A percentile compares a stretch with the other conserved stretches of the same genome.
These are phyloP conservation scores for Acanthopagrus latus DNA, from an alignment of 2,797 vertebrate genomes.

Conservation along the genomic window DNA sequence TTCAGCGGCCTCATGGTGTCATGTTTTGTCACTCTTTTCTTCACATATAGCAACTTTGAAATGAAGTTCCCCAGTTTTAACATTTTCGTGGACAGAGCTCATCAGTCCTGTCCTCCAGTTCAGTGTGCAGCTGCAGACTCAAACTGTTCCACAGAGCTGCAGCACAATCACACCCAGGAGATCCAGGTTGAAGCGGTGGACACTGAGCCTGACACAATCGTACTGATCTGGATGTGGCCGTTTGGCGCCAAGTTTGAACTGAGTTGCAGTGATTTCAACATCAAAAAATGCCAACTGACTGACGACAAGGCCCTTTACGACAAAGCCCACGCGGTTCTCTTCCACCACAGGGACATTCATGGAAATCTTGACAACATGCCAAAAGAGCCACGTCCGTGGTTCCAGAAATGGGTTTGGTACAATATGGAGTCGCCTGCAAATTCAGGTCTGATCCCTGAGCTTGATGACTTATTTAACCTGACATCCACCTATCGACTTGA, in stretches of 20 bases:
- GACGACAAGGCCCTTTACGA: background rate
- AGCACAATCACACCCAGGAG: background rate
- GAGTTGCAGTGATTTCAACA: too few species aligned
- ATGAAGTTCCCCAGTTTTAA: background rate
- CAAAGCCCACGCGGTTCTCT: background rate
- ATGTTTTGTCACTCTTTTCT: background rate
- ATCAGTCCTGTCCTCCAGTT: background rate
- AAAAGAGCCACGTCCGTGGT: slow-evolving; percentile 26
- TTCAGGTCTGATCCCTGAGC: rapidly evolving
- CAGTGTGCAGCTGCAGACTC: too few species aligned
- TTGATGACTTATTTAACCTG: slow-evolving; percentile 54
- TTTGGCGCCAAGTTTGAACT: too few species aligned
- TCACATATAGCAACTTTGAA: background rate
- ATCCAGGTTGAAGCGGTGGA: too few species aligned
- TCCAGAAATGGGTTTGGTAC: slow-evolving; percentile 71
- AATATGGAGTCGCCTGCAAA: slow-evolving; percentile 65
- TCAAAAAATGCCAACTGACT: background rate
- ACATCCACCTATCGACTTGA: slow-evolving; percentile 57
- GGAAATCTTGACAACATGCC: background rate
- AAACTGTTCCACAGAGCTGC: background rate
- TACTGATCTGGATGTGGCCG: too few species aligned
- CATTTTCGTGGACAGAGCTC: background rate
- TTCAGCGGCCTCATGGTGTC: background rate
- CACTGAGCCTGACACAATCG: too few species aligned
- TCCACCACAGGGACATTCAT: slow-evolving; percentile 1